These are phyloP conservation scores for Brachypalpus laphriformis DNA, from an alignment of 2,888 invertebrate genomes.

Conservation along the genomic window DNA sequence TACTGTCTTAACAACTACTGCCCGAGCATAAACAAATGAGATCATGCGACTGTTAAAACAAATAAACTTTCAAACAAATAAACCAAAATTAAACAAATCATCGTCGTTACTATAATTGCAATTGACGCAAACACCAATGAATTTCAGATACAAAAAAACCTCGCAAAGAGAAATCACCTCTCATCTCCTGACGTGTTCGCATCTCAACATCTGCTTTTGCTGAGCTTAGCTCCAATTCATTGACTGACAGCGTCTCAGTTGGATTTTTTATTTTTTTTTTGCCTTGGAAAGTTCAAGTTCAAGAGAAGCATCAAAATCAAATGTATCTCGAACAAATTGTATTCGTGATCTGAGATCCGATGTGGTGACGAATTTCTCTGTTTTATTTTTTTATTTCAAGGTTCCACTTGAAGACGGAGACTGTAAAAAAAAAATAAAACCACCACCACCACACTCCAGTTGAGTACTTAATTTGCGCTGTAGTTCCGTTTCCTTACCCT, in stretches of 20 bases:
- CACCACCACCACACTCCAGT: constrained; percentile 4
- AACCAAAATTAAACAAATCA: constrained; percentile 30
- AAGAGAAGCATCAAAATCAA: constrained; percentile 35
- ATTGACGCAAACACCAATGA: constrained; percentile 5
- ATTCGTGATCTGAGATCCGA: constrained; percentile 29
- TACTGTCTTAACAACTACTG: neutral
- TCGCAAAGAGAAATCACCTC: constrained; percentile 2
- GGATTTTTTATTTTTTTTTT: neutral
- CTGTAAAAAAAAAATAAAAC: neutral
- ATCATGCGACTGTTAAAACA: constrained; percentile 27
- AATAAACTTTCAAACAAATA: constrained; percentile 24
- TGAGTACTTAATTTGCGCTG: constrained; percentile 10
- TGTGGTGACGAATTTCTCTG: constrained; percentile 41
- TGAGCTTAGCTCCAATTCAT: constrained; percentile 4
- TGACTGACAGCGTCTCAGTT: constrained; percentile 22
- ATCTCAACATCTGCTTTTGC: constrained; percentile 4
- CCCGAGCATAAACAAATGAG: constrained; percentile 36
- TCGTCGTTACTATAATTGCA: constrained; percentile 22
- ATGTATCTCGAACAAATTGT: constrained; percentile 36
- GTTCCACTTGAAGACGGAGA: constrained; percentile 24
- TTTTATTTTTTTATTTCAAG: constrained; percentile 34
- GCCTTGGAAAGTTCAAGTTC: constrained; percentile 46
- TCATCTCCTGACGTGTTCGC: neutral
- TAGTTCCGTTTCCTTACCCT: constrained; percentile 4
- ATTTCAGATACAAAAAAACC: neutral